Evolutionary conservation across 2,888 invertebrate genomes (phyloP).

Genomic region (Hyles lineata): DNA sequence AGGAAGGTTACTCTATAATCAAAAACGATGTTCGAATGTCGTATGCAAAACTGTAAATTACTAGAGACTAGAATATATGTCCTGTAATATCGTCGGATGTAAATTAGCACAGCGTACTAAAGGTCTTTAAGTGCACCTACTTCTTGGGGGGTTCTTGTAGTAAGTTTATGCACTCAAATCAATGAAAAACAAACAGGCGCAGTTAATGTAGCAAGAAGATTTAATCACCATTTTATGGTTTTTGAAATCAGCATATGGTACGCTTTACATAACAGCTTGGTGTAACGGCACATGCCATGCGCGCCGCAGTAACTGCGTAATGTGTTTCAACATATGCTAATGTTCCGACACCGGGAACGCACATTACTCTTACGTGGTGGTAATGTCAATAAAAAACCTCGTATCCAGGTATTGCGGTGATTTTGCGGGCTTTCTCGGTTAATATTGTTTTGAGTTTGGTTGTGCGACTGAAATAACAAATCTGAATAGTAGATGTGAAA

Average conservation of each 20-base stretch:
- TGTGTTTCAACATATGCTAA: slow-evolving; percentile 7
- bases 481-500: too few species aligned
- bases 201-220: slow-evolving; percentile 28
- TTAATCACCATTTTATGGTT: slow-evolving; percentile 23
- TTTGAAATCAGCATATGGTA: slow-evolving; percentile 26
- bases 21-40: too few species aligned
- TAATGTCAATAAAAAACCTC: slow-evolving; percentile 1
- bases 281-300: slow-evolving; percentile 39
- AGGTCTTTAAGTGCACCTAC: too few species aligned
- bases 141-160: too few species aligned
- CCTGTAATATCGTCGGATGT: too few species aligned
- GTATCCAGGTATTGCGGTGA: background rate
- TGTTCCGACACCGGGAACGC: background rate
- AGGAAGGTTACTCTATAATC: too few species aligned
- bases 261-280: slow-evolving; percentile 38
- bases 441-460: background rate
- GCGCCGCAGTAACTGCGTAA: slow-evolving; percentile 29
- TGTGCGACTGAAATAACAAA: too few species aligned
- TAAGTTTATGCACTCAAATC: background rate
- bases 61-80: too few species aligned
- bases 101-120: too few species aligned
- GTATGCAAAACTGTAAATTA: too few species aligned
- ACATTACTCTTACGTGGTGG: slow-evolving; percentile 7
- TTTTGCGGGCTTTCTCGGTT: background rate
- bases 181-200: background rate